These are phyloP conservation scores for Vanessa tameamea DNA, from an alignment of 1,140 invertebrate genomes.

Conservation along the genomic window DNA sequence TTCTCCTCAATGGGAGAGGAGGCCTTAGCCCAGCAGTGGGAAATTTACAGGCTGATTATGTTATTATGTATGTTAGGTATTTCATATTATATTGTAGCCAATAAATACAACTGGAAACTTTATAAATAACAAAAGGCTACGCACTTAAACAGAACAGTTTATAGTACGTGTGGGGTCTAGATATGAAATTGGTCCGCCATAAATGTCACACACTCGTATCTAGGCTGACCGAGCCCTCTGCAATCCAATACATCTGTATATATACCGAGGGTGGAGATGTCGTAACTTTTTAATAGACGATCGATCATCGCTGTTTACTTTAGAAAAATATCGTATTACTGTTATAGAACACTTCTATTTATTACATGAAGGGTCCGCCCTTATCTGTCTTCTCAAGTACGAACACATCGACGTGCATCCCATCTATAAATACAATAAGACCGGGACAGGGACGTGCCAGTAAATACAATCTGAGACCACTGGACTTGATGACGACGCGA, in stretches of 20 bases:
- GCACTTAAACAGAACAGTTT: neutral
- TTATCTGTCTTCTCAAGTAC: neutral
- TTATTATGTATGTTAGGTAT: too few species aligned
- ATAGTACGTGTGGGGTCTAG: too few species aligned
- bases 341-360: neutral
- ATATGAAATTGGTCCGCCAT: neutral
- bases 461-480: too few species aligned
- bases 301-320: neutral
- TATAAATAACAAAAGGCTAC: neutral
- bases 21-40: too few species aligned
- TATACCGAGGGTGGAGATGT: neutral
- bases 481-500: too few species aligned
- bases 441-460: too few species aligned
- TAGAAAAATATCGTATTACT: constrained; percentile 6
- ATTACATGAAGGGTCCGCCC: neutral
- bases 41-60: too few species aligned
- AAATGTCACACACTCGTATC: neutral
- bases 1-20: too few species aligned
- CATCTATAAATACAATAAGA: too few species aligned
- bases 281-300: neutral
- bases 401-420: too few species aligned
- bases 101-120: too few species aligned
- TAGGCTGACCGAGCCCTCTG: neutral
- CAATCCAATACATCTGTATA: neutral
- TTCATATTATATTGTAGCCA: too few species aligned